Evolutionary conservation across 2,888 invertebrate genomes (phyloP), one percentile per base, ranked within the genome.

Genomic region (Caenorhabditis becei): DNA sequence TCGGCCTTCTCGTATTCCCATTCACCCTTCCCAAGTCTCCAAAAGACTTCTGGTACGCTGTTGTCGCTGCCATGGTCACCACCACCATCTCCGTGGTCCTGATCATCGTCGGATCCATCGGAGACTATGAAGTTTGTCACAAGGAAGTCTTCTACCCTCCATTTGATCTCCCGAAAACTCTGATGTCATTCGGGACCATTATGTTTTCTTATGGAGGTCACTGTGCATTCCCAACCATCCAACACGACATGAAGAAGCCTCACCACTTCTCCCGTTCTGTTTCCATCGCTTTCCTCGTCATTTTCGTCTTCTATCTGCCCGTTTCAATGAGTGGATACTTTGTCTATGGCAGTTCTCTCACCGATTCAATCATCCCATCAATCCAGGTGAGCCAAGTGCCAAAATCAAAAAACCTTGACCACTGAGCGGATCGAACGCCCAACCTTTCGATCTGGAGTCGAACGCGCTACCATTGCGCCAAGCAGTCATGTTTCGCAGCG

Each of bases 211-310:
- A 88, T 74, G 89, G 89, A 14, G 89, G 89, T 7, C 88, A 89
- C 44, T 88, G 87, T 28, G 87, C 87, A 2, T 93, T 97, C 89
- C 93, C 96, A 83, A 96, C 96, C 0, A 94, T 97, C 62, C 96
- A 96, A 92, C 95, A 96, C 82, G 96, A 97, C 91, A 97, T 97
- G 96, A 94, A 94, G 82, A 93, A 95, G 82, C 95, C 95, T 83
- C 92, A 93, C 1, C 94, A 94, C 88, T 94, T 96, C 83, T 94
- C 94, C 85, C 93, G 93, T 88, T 95, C 95, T 0, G 94, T 96
- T 14, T 82, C 63, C n/a, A 63, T 84, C 14, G 89, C 90, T 14
- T 90, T 87, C 56, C 54, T 85, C 11, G 86, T 89, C 61, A 83
- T 89, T 41, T 77, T 83, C 61, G 47, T 71, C 24, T 83, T 89